A percentile compares a stretch with the other conserved stretches of the same genome.
Conservation (phyloP, 2,888 invertebrate genomes). For the Bursaphelenchus okinawaensis region DNA sequence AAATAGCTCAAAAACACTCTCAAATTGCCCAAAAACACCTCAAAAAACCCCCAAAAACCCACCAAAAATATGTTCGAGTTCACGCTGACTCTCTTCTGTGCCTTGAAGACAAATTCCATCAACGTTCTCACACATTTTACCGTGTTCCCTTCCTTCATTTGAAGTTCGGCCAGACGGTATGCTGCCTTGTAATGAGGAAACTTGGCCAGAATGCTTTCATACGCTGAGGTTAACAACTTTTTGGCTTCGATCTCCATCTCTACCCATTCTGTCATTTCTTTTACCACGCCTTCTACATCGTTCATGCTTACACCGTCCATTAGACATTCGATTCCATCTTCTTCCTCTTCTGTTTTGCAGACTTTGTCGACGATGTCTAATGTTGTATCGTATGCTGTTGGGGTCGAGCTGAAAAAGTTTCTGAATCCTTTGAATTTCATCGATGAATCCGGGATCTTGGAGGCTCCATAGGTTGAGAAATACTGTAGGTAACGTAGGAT, state of each 20-base stretch:
- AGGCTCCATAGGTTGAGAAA: not conserved
- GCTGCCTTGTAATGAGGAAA: constrained; percentile 25
- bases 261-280: not conserved
- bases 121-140: constrained; percentile 4
- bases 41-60: not conserved
- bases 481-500: not conserved
- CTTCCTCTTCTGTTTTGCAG: not conserved
- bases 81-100: not conserved
- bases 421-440: not conserved
- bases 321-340: too few relatives aligned
- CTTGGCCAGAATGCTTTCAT: constrained; percentile 7
- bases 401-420: not conserved
- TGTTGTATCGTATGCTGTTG: not conserved
- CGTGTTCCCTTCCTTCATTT: not conserved
- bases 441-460: not conserved
- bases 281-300: not conserved
- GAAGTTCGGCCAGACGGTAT: constrained; percentile 18
- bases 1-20: too few relatives aligned
- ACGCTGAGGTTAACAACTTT: not conserved
- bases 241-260: not conserved
- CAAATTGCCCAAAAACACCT: not conserved
- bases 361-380: not conserved
- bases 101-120: constrained; percentile 13
- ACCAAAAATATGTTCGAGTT: not conserved
- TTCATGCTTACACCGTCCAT: too few relatives aligned